A percentile compares a stretch with the other conserved stretches of the same genome.
phyloP scores from a whole-genome alignment of 2,888 invertebrate genomes.

The Perithous albicinctus region DNA sequence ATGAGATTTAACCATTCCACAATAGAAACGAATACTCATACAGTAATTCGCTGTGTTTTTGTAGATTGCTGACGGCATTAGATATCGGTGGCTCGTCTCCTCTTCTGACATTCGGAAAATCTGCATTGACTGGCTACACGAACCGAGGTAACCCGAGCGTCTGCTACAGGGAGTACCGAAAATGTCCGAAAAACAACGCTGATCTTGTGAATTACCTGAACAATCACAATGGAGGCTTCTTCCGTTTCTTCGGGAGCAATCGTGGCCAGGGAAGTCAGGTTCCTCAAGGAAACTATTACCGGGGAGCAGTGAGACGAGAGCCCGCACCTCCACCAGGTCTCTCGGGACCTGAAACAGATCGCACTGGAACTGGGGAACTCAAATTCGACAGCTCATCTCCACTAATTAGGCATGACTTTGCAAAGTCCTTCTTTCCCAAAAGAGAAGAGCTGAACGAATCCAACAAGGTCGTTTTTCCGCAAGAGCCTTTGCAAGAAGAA shows the following conservation, averaged over 20 bases:
- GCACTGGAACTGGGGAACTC: slow-evolving; percentile 86
- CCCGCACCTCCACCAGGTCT: slow-evolving; percentile 57
- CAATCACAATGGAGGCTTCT: slow-evolving; percentile 94
- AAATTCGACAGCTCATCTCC: slow-evolving; percentile 80
- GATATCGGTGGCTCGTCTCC: slow-evolving; percentile 86
- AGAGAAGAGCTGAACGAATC: slow-evolving; percentile 33
- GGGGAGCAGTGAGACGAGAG: slow-evolving; percentile 40
- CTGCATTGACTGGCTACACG: slow-evolving; percentile 90
- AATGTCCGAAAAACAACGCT: slow-evolving; percentile 91
- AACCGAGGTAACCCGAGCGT: slow-evolving; percentile 87
- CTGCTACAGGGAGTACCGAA: slow-evolving; percentile 89
- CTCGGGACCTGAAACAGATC: slow-evolving; percentile 79
- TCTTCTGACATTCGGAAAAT: slow-evolving; percentile 90
- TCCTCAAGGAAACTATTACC: slow-evolving; percentile 49
- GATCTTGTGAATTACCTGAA: slow-evolving; percentile 92
- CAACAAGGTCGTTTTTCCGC: slow-evolving; percentile 67
- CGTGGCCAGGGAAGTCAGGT: slow-evolving; percentile 19
- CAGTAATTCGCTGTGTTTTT: slow-evolving; percentile 16
- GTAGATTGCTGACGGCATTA: slow-evolving; percentile 87
- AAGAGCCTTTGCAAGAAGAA: slow-evolving; percentile 59
- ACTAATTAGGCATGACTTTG: slow-evolving; percentile 45
- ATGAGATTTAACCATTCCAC: slow-evolving; percentile 36
- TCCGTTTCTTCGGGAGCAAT: slow-evolving; percentile 88
- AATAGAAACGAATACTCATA: slow-evolving; percentile 21
- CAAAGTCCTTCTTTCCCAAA: slow-evolving; percentile 54